A percentile compares a stretch with the other conserved stretches of the same genome.
Evolutionary conservation across 2,797 vertebrate species (phyloP).

Genomic region (Halcyon badia): DNA sequence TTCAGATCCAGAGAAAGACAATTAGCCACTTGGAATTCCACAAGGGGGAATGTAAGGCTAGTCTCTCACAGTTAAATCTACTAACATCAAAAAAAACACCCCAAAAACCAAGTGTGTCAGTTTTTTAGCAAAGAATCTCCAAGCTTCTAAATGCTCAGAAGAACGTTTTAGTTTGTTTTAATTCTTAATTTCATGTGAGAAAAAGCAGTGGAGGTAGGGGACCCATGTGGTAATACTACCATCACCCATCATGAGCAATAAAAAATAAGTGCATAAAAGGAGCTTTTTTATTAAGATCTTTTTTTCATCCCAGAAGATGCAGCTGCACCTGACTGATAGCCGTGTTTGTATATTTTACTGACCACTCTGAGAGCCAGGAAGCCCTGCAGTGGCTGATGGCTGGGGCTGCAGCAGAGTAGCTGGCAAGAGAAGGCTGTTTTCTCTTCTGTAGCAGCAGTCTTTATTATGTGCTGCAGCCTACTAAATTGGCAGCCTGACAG

Average conservation of each 20-base stretch:
- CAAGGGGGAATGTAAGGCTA: slow-evolving; percentile 3
- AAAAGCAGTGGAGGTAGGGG: background rate
- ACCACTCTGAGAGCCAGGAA: background rate
- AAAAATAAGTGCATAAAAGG: background rate
- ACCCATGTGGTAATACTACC: background rate
- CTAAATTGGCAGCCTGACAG: slow-evolving; percentile 10
- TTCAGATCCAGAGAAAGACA: slow-evolving; percentile 4
- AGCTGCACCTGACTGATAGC: background rate
- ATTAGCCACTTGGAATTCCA: background rate
- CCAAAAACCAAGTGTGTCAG: background rate
- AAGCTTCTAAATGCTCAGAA: background rate
- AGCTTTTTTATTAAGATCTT: background rate
- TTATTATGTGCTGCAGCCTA: background rate
- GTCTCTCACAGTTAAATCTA: background rate
- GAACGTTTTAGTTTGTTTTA: background rate
- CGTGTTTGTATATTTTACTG: background rate
- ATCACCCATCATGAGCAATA: rapidly evolving
- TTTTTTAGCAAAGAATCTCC: background rate
- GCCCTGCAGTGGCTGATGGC: background rate
- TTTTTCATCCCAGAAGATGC: background rate
- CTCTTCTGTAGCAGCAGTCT: background rate
- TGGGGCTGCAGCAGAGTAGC: background rate
- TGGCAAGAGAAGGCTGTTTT: background rate
- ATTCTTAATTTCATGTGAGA: background rate
- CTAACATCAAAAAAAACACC: background rate